A percentile compares a stretch with the other conserved stretches of the same genome.
Conservation (phyloP, 2,113 vertebrate genomes). For the Erinaceus europaeus region DNA sequence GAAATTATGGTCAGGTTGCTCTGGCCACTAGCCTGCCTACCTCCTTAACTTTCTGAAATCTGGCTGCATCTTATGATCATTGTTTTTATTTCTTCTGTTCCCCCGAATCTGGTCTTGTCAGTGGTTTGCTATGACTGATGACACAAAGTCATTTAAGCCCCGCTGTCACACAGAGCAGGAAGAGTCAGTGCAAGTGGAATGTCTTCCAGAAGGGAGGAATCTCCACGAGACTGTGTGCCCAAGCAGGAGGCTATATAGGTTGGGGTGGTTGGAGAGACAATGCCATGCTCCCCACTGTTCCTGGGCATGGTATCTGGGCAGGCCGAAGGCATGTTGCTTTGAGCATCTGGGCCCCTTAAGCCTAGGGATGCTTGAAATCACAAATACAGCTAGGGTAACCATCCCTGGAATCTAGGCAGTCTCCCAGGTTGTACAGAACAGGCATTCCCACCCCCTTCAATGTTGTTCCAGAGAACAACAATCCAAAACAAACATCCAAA, state of each 20-base stretch:
- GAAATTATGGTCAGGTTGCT: neutral
- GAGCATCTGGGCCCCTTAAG: neutral
- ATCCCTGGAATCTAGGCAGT: neutral
- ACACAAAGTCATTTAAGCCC: neutral
- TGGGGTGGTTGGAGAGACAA: too few relatives aligned
- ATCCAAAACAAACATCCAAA: conserved; percentile 53
- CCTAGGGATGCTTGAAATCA: neutral
- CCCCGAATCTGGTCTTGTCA: neutral
- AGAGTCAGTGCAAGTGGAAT: too few relatives aligned
- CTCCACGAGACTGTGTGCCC: too few relatives aligned
- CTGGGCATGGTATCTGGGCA: too few relatives aligned
- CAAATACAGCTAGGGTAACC: neutral
- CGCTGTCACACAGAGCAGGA: neutral
- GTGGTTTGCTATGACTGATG: neutral
- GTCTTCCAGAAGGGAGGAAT: too few relatives aligned
- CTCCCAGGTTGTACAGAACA: neutral
- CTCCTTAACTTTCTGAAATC: neutral
- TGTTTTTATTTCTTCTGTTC: neutral
- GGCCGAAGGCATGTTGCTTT: too few relatives aligned
- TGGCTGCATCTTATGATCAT: neutral
- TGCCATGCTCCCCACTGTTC: too few relatives aligned
- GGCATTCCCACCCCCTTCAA: neutral
- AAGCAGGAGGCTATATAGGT: too few relatives aligned
- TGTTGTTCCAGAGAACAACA: neutral
- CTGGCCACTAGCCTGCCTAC: neutral